Evolutionary conservation across 2,113 vertebrate species (phyloP).

Genomic region (Periophthalmodon schlosseri): DNA sequence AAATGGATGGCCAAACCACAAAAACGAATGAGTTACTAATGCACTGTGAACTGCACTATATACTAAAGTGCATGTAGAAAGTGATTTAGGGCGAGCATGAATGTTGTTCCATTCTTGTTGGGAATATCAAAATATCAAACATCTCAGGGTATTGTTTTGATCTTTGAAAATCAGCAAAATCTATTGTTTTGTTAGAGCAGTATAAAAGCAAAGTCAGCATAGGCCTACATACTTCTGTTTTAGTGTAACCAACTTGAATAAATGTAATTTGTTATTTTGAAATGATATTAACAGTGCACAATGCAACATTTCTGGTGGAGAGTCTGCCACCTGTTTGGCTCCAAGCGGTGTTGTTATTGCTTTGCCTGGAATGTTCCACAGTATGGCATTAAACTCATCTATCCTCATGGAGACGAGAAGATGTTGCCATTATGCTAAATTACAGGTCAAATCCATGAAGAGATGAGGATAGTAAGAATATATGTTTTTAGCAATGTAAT

Average conservation of each 20-base stretch:
- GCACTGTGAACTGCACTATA: conserved; percentile 36
- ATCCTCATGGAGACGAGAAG: too few species aligned
- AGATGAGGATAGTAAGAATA: background rate
- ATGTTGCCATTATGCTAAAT: too few species aligned
- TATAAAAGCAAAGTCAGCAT: too few species aligned
- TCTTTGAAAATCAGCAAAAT: background rate
- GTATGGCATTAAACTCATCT: too few species aligned
- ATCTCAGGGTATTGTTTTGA: background rate
- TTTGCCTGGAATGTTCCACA: too few species aligned
- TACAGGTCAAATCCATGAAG: too few species aligned
- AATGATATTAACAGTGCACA: background rate
- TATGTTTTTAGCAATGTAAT: too few species aligned
- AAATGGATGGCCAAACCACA: conserved; percentile 52
- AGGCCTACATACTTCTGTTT: background rate
- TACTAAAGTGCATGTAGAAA: conserved; percentile 17
- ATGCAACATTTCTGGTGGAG: too few species aligned
- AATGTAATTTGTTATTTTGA: background rate
- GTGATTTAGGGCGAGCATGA: conserved; percentile 3
- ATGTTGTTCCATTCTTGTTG: background rate
- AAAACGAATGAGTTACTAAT: conserved; percentile 47
- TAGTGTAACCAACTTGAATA: conserved; percentile 1
- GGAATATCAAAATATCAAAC: background rate
- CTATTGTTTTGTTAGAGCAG: background rate
- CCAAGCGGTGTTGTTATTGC: too few species aligned
- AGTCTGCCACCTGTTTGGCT: too few species aligned